Conservation (phyloP, 1,140 invertebrate genomes). For the Penaeus japonicus region DNA sequence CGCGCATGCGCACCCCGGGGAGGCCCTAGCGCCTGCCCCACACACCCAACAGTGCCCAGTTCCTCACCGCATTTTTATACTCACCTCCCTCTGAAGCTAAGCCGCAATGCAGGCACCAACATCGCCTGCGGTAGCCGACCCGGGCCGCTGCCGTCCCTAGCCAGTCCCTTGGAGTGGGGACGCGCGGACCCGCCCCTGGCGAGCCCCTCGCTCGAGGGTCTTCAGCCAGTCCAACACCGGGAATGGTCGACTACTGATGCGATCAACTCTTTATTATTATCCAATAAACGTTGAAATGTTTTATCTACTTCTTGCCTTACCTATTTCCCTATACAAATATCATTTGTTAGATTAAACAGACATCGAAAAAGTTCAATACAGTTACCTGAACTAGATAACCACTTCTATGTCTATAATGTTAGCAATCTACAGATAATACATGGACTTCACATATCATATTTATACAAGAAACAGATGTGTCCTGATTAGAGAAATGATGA, state of each 20-base stretch:
- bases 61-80: constrained; percentile 55
- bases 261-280: constrained; percentile 48
- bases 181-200: neutral
- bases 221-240: constrained; percentile 29
- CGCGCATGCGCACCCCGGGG: constrained; percentile 18
- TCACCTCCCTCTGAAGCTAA: constrained; percentile 50
- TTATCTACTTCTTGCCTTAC: constrained; percentile 14
- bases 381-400: too few species aligned
- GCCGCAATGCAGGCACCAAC: constrained; percentile 38
- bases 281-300: constrained; percentile 53
- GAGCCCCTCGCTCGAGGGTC: neutral
- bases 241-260: constrained; percentile 44
- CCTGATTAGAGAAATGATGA: too few species aligned
- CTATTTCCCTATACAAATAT: neutral
- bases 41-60: constrained; percentile 54
- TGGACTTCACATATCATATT: too few species aligned
- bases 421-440: too few species aligned
- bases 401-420: too few species aligned
- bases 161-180: constrained; percentile 35
- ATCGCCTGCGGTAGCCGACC: constrained; percentile 46
- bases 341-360: neutral
- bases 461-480: too few species aligned
- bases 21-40: constrained; percentile 38
- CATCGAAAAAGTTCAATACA: neutral
- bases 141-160: neutral